Evolutionary conservation across 2,888 invertebrate species (phyloP).

Genomic region (Trichogramma dendrolimi): DNA sequence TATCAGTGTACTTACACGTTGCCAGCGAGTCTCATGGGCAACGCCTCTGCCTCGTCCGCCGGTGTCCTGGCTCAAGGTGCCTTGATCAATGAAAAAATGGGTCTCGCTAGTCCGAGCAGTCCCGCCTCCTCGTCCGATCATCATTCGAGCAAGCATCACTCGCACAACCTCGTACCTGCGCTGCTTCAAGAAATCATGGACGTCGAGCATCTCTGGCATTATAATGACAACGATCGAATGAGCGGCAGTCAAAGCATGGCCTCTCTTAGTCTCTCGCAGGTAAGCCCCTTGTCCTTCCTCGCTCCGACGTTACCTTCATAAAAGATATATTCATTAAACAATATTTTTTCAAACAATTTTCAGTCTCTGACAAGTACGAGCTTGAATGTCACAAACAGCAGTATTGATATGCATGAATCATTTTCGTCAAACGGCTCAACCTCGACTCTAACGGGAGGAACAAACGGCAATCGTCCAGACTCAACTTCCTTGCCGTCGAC

Average conservation of each 20-base stretch:
- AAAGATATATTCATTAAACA: neutral
- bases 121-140: constrained; percentile 47
- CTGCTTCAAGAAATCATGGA: constrained; percentile 84
- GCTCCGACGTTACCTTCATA: neutral
- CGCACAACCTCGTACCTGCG: constrained; percentile 48
- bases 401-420: constrained; percentile 33
- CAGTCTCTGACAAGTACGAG: constrained; percentile 19
- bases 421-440: constrained; percentile 25
- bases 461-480: constrained; percentile 26
- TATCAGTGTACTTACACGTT: constrained; percentile 92
- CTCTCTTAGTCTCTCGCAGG: constrained; percentile 25
- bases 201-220: constrained; percentile 93
- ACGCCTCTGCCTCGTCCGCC: constrained; percentile 56
- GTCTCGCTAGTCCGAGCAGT: constrained; percentile 44
- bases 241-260: constrained; percentile 56
- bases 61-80: constrained; percentile 57
- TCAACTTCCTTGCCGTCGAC: constrained; percentile 17
- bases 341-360: neutral
- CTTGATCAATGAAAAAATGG: constrained; percentile 52
- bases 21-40: constrained; percentile 58
- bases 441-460: constrained; percentile 28
- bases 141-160: constrained; percentile 49
- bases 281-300: neutral
- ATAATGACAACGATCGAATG: constrained; percentile 75
- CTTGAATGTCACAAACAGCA: constrained; percentile 33